Conservation (phyloP, 1,140 invertebrate genomes). For the Cyclina sinensis region DNA sequence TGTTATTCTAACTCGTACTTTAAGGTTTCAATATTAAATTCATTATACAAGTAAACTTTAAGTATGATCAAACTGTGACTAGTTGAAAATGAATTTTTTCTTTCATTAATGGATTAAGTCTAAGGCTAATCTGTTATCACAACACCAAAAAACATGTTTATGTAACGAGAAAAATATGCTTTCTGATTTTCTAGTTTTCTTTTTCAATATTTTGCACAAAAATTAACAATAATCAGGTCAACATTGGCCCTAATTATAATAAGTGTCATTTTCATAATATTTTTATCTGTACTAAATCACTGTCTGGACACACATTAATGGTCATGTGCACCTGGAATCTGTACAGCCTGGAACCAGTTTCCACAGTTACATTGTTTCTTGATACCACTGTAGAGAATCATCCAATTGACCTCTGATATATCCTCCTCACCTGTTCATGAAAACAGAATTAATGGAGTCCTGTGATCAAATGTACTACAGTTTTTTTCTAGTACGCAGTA, state of each 20-base stretch:
- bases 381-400: slow-evolving; percentile 23
- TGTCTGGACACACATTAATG: slow-evolving; percentile 13
- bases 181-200: not conserved
- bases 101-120: too few relatives aligned
- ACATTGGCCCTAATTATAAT: not conserved
- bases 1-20: too few relatives aligned
- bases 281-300: not conserved
- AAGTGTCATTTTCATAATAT: not conserved
- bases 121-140: too few relatives aligned
- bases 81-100: too few relatives aligned
- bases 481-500: too few relatives aligned
- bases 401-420: slow-evolving; percentile 33
- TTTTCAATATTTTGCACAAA: not conserved
- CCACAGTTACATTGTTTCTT: slow-evolving; percentile 54
- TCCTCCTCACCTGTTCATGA: slow-evolving; percentile 54
- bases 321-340: slow-evolving; percentile 27
- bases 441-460: not conserved
- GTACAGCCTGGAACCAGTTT: slow-evolving; percentile 53
- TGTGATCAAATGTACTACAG: too few relatives aligned
- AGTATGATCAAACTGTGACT: too few relatives aligned
- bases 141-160: too few relatives aligned
- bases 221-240: not conserved
- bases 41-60: too few relatives aligned
- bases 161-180: too few relatives aligned
- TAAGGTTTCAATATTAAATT: too few relatives aligned